phyloP scores from a whole-genome alignment of 2,113 vertebrate species.

The Pitta sordida region DNA sequence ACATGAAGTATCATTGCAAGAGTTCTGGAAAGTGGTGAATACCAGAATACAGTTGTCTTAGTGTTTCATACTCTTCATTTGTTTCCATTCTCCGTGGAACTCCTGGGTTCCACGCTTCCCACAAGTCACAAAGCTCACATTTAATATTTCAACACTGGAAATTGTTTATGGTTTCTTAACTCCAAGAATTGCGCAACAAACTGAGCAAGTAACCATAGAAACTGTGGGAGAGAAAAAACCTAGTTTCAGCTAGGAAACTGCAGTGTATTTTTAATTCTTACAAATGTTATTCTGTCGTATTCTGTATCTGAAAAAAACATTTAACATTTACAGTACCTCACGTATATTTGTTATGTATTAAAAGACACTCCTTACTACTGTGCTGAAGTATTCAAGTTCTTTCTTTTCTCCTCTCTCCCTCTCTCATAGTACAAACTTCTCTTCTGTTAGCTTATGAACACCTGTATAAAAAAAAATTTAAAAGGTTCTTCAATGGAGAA shows the following conservation, averaged over 20 bases:
- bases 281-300: background rate
- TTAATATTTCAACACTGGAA: conserved; percentile 32
- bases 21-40: background rate
- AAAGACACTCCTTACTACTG: conserved; percentile 4
- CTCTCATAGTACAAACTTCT: background rate
- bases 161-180: conserved; percentile 33
- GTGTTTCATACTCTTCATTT: background rate
- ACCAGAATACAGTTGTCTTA: conserved; percentile 7
- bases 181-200: background rate
- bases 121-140: background rate
- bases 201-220: conserved; percentile 25
- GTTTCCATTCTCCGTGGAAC: background rate
- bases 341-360: background rate
- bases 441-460: background rate
- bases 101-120: background rate
- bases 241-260: background rate
- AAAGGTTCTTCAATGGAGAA: background rate
- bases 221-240: background rate
- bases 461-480: background rate
- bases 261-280: conserved; percentile 10
- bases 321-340: background rate
- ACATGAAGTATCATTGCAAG: background rate
- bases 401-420: background rate
- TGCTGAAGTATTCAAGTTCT: background rate
- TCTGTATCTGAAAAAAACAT: background rate